Conservation (phyloP, 2,113 vertebrate genomes). For the Willisornis vidua region DNA sequence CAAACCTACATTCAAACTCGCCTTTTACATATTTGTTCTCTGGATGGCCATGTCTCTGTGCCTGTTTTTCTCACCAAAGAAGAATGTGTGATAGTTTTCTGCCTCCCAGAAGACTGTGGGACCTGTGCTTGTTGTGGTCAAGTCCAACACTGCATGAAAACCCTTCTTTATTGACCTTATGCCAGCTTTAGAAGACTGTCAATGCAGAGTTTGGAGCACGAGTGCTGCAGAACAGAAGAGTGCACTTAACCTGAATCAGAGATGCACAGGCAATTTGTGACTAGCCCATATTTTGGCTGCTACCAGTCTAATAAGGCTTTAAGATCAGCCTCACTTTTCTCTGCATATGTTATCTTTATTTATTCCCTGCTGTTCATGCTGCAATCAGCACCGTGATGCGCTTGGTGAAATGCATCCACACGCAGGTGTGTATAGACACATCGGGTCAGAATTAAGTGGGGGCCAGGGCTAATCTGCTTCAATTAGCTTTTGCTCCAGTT, state of each 20-base stretch:
- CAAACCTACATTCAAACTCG: not conserved
- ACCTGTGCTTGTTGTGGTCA: not conserved
- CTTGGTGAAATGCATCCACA: not conserved
- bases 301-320: not conserved
- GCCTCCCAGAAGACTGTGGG: not conserved
- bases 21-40: not conserved
- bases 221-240: not conserved
- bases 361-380: not conserved
- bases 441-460: constrained; percentile 15
- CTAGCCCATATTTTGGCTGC: not conserved
- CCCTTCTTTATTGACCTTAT: not conserved
- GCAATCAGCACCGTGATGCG: not conserved
- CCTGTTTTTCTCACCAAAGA: not conserved
- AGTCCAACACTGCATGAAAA: not conserved
- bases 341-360: not conserved
- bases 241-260: not conserved
- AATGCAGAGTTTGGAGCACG: not conserved
- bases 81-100: not conserved
- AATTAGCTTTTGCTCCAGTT: not conserved
- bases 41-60: not conserved
- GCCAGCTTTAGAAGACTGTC: not conserved
- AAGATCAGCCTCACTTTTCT: not conserved
- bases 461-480: constrained; percentile 5
- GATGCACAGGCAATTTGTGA: not conserved
- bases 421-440: not conserved